Percentiles rank a stretch among this genome's conserved stretches.
Evolutionary conservation across 2,797 vertebrate genomes (phyloP).

Genomic region (Hyperoplus immaculatus): DNA sequence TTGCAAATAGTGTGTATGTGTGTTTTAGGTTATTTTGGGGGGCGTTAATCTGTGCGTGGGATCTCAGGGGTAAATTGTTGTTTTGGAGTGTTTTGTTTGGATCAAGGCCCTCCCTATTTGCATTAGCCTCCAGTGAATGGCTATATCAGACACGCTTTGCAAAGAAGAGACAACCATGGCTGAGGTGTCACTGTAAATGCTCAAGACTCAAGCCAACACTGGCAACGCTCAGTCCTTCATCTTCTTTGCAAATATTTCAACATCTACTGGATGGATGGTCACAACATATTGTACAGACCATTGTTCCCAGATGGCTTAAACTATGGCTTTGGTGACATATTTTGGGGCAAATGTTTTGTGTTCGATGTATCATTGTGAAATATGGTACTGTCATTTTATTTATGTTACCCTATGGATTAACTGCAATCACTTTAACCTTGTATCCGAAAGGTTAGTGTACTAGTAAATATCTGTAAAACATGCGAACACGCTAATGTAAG

Average conservation of each 20-base stretch:
- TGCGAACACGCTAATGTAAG: background rate
- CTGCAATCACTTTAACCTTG: no score
- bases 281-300: background rate
- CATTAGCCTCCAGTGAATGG: slow-evolving; percentile 60
- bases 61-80: slow-evolving; percentile 36
- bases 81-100: slow-evolving; percentile 52
- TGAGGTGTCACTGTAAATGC: slow-evolving; percentile 52
- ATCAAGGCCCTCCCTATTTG: slow-evolving; percentile 42
- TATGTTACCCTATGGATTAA: background rate
- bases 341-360: background rate
- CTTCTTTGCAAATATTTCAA: slow-evolving; percentile 1
- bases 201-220: background rate
- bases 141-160: slow-evolving; percentile 64
- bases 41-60: background rate
- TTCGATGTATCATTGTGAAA: background rate
- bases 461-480: background rate
- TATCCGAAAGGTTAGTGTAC: background rate
- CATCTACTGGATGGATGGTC: background rate
- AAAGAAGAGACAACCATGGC: slow-evolving; percentile 57
- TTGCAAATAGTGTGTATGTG: slow-evolving; percentile 18
- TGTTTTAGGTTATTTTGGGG: slow-evolving; percentile 16
- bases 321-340: background rate
- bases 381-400: background rate
- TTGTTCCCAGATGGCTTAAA: background rate
- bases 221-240: slow-evolving; percentile 19